These are phyloP conservation scores for Hesperophylax magnus DNA, from an alignment of 1,140 invertebrate species.

Conservation along the genomic window DNA sequence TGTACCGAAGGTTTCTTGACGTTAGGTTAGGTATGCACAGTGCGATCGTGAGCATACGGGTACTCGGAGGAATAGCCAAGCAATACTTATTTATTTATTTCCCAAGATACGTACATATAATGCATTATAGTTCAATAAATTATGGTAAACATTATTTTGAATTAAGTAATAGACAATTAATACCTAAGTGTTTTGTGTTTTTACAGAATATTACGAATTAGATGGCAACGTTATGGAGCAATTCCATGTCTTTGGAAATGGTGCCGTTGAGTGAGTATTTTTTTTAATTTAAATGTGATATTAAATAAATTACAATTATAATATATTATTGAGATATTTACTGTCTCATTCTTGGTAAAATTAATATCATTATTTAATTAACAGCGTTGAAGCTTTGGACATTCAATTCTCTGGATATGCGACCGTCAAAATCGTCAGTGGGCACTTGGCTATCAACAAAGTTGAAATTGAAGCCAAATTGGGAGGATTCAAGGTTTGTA, in stretches of 20 bases:
- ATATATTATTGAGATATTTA: too few relatives aligned
- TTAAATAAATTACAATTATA: not conserved
- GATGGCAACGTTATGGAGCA: conserved; percentile 7
- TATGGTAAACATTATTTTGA: too few relatives aligned
- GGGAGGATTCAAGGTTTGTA: conserved; percentile 15
- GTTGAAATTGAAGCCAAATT: not conserved
- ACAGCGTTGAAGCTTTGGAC: conserved; percentile 23
- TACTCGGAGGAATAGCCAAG: too few relatives aligned
- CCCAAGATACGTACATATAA: too few relatives aligned
- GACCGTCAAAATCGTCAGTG: not conserved
- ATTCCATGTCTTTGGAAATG: conserved; percentile 43
- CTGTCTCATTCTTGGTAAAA: not conserved
- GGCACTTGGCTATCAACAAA: not conserved
- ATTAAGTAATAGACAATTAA: too few relatives aligned
- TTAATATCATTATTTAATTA: not conserved
- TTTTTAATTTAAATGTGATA: conserved; percentile 1
- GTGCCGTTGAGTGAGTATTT: conserved; percentile 40
- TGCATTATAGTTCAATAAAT: too few relatives aligned
- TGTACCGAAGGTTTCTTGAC: too few relatives aligned
- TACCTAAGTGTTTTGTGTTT: not conserved
- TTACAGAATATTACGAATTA: conserved; percentile 40
- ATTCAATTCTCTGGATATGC: conserved; percentile 21
- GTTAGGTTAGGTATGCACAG: too few relatives aligned
- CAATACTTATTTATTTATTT: too few relatives aligned
- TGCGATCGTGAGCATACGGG: too few relatives aligned